phyloP scores from a whole-genome alignment of 2,113 vertebrate genomes.

The Petaurus breviceps region DNA sequence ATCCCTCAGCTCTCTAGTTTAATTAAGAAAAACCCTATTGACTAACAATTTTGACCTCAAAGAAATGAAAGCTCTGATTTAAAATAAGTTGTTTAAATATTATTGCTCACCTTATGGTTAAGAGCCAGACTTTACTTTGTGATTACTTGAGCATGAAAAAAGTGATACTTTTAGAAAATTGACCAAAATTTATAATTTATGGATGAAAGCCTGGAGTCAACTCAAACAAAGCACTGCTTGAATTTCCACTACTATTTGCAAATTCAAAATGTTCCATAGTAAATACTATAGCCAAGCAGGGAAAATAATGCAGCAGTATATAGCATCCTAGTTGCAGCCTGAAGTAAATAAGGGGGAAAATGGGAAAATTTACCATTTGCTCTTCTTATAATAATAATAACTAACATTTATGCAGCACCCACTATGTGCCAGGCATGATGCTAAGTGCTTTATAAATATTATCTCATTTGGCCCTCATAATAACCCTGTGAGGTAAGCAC shows the following conservation, averaged over 20 bases:
- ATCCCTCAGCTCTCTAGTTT: not conserved
- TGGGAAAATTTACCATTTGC: not conserved
- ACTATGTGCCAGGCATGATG: not conserved
- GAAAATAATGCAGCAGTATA: not conserved
- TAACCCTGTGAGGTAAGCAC: not conserved
- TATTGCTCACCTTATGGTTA: slow-evolving; percentile 20
- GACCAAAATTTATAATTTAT: slow-evolving; percentile 71
- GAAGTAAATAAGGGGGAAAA: not conserved
- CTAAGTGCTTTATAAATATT: not conserved
- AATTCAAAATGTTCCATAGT: slow-evolving; percentile 50
- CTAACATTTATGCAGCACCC: not conserved
- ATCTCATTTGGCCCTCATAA: not conserved
- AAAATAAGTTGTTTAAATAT: slow-evolving; percentile 69
- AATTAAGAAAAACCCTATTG: not conserved
- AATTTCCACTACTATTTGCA: slow-evolving; percentile 33
- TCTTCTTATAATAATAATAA: not conserved
- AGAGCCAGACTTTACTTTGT: slow-evolving; percentile 63
- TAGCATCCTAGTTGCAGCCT: not conserved
- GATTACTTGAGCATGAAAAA: slow-evolving; percentile 55
- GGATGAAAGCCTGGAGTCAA: not conserved
- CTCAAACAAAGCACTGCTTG: slow-evolving; percentile 58
- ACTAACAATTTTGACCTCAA: not conserved
- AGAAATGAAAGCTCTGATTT: slow-evolving; percentile 65
- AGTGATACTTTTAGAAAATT: not conserved
- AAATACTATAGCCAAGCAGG: slow-evolving; percentile 61